These are phyloP conservation scores for Venustaconcha ellipsiformis DNA, from an alignment of 1,140 invertebrate genomes.

Conservation along the genomic window DNA sequence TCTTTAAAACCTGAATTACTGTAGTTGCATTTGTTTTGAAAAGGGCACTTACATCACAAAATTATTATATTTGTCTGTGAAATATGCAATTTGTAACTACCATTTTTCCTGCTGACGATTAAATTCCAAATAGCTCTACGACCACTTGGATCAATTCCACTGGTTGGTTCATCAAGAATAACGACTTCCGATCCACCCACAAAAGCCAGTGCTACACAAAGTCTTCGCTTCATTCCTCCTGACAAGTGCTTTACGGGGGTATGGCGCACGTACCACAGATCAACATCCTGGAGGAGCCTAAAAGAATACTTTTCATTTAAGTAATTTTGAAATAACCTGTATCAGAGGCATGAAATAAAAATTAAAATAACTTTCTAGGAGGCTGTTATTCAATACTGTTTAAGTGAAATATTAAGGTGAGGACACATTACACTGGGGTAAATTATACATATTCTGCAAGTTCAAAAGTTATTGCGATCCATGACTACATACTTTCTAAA, in stretches of 20 bases:
- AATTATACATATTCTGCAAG: too few species aligned
- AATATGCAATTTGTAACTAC: slow-evolving; percentile 27
- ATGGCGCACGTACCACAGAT: slow-evolving; percentile 49
- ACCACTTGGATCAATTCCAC: slow-evolving; percentile 73
- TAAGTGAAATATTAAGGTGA: too few species aligned
- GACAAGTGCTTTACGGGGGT: slow-evolving; percentile 46
- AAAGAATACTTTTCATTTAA: neutral
- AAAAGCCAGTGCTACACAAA: slow-evolving; percentile 72
- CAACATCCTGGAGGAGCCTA: slow-evolving; percentile 57
- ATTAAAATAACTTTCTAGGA: too few species aligned
- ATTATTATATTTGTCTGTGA: too few species aligned
- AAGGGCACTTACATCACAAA: too few species aligned
- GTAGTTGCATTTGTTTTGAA: too few species aligned
- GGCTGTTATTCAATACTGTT: too few species aligned
- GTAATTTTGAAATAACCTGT: too few species aligned
- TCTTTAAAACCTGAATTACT: too few species aligned
- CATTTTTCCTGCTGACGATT: slow-evolving; percentile 56
- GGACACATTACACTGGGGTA: neutral
- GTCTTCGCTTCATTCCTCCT: slow-evolving; percentile 71
- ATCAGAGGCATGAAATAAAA: too few species aligned
- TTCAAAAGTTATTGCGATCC: too few species aligned
- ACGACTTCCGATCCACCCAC: slow-evolving; percentile 70
- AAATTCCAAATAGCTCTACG: slow-evolving; percentile 76
- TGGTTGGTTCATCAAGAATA: slow-evolving; percentile 70
- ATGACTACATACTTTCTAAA: too few species aligned